Percentiles rank a stretch among this genome's conserved stretches.
Evolutionary conservation across 2,888 invertebrate genomes (phyloP).

Genomic region (Andrena hattorfiana): DNA sequence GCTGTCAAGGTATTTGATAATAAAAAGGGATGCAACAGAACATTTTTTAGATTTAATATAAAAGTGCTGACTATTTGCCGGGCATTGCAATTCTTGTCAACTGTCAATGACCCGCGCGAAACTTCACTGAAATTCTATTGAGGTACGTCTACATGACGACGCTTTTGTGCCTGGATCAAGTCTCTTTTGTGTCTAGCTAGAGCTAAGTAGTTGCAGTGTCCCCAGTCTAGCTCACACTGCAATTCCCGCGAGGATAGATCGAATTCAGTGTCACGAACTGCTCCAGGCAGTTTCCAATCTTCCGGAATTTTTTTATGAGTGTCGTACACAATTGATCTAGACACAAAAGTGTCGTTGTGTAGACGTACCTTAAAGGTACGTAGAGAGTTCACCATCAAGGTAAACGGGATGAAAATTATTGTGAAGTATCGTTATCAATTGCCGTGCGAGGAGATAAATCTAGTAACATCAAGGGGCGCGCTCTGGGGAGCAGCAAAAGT

Average conservation of each 20-base stretch:
- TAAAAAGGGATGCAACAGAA: not conserved
- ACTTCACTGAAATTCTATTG: not conserved
- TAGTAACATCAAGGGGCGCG: conserved; percentile 32
- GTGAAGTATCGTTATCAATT: not conserved
- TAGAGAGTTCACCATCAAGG: not conserved
- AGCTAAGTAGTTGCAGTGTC: too few relatives aligned
- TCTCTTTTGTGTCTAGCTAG: too few relatives aligned
- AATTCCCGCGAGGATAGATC: too few relatives aligned
- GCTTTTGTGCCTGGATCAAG: too few relatives aligned
- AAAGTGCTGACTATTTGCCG: not conserved
- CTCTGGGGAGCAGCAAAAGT: conserved; percentile 38
- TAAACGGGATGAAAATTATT: not conserved
- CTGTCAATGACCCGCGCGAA: not conserved
- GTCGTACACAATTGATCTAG: too few relatives aligned
- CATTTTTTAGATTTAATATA: not conserved
- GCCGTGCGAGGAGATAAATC: not conserved
- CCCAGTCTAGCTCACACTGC: too few relatives aligned
- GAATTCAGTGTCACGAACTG: too few relatives aligned
- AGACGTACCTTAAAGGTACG: not conserved
- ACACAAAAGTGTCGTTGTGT: too few relatives aligned
- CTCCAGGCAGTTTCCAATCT: too few relatives aligned
- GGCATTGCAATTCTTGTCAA: not conserved
- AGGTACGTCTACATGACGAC: too few relatives aligned
- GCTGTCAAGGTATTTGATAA: not conserved
- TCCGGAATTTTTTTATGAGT: too few relatives aligned